Percentiles rank a stretch among this genome's conserved stretches.
These are phyloP conservation scores for Polydrusus pterygomalis DNA, from an alignment of 2,888 invertebrate genomes.

Conservation along the genomic window DNA sequence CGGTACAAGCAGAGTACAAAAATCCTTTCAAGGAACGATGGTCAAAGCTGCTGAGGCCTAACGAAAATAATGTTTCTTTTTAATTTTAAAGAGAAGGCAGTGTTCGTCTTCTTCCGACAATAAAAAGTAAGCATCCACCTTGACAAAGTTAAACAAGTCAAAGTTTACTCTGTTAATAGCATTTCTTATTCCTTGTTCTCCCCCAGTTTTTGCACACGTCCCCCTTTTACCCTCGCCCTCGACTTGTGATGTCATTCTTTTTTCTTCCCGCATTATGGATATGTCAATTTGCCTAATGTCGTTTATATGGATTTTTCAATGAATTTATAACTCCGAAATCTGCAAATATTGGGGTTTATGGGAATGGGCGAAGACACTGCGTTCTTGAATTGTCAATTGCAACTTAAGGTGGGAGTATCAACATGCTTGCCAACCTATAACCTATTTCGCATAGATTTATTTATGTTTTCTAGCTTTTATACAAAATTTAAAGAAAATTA, in stretches of 20 bases:
- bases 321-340: conserved; percentile 49
- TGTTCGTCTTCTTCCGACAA: too few species aligned
- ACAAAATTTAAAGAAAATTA: too few species aligned
- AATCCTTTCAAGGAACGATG: too few species aligned
- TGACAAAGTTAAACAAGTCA: conserved; percentile 30
- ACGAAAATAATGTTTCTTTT: too few species aligned
- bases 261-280: conserved; percentile 41
- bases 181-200: conserved; percentile 5
- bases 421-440: too few species aligned
- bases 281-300: conserved; percentile 48
- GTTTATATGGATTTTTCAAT: conserved; percentile 48
- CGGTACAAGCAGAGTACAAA: too few species aligned
- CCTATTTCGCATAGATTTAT: too few species aligned
- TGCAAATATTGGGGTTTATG: conserved; percentile 45
- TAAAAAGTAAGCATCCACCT: background rate
- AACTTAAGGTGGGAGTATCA: too few species aligned
- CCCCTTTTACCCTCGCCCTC: conserved; percentile 20
- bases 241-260: conserved; percentile 37
- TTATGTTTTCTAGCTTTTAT: too few species aligned
- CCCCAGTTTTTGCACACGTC: conserved; percentile 10
- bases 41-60: too few species aligned
- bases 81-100: too few species aligned
- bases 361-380: background rate
- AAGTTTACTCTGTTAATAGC: conserved; percentile 25
- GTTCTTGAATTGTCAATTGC: conserved; percentile 12